Evolutionary conservation across 2,113 vertebrate species (phyloP), one percentile per base, ranked within the genome.

Genomic region (Myxocyprinus asiaticus): DNA sequence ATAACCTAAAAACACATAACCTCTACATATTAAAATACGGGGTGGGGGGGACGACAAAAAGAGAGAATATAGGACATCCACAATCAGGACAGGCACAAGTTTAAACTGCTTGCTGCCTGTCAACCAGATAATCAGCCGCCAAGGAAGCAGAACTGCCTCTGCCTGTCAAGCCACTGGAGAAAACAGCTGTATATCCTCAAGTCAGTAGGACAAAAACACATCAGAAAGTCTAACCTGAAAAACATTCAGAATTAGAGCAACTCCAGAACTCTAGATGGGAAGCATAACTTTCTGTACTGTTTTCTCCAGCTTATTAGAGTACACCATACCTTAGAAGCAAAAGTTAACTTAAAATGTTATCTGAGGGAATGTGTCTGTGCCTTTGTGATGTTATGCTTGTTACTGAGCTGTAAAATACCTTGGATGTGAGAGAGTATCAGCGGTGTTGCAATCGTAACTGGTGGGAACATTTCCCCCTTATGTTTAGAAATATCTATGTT

Each of bases 1-100:
- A 45, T 4, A n/a, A n/a, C n/a, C n/a, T n/a, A n/a, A n/a, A n/a
- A n/a, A n/a, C n/a, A n/a, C n/a, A n/a, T n/a, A n/a, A n/a, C 64
- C 43, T 33, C 17, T 14, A 66, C 43, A 66, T 66, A 33, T 33
- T 33, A 33, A 33, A 33, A 33, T 33, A 33, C 3, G n/a, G n/a
- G n/a, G n/a, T n/a, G n/a, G n/a, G n/a, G n/a, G n/a, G n/a, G n/a
- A n/a, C n/a, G 22, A 33, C 6, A n/a, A 58, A 70, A 56, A 44
- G 50, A 44, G 22, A 17, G 50, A 66, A 76, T 76, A 42, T 76
- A 66, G 74, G 62, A 64, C 74, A 55, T 9, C 48, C 74, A 76
- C 50, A 76, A 76, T 44, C 74, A 76, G 63, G 63, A 53, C 47
- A 66, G 22, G 72, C 17, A 22, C 17, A 65, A 43, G 9, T 55